A percentile compares a stretch with the other conserved stretches of the same genome.
These are phyloP conservation scores for Tragelaphus buxtoni DNA, from an alignment of 2,113 vertebrate species.

Conservation along the genomic window DNA sequence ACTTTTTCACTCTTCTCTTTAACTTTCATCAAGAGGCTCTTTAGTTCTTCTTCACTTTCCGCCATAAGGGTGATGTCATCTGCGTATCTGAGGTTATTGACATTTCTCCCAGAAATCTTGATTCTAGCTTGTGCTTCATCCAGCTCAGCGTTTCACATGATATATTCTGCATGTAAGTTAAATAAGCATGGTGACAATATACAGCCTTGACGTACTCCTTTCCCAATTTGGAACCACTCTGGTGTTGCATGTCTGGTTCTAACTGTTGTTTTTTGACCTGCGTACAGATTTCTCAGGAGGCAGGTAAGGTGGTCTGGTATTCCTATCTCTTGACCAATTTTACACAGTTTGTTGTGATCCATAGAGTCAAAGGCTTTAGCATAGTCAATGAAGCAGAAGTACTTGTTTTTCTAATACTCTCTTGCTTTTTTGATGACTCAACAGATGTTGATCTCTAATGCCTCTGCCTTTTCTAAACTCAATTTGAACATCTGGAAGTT, in stretches of 20 bases:
- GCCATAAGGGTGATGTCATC: neutral
- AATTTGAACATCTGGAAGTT: neutral
- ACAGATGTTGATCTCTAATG: neutral
- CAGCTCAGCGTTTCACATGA: neutral
- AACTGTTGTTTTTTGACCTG: neutral
- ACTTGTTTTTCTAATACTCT: neutral
- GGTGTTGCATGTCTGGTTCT: neutral
- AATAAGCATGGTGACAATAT: neutral
- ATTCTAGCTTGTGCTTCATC: neutral
- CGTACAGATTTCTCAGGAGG: neutral
- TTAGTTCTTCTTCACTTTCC: neutral
- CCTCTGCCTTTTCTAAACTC: neutral
- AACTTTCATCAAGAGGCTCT: neutral
- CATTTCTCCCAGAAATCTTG: neutral
- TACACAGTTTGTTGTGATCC: neutral
- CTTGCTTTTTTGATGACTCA: neutral
- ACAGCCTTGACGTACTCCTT: neutral
- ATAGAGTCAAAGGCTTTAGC: neutral
- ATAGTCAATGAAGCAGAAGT: neutral
- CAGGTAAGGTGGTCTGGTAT: neutral
- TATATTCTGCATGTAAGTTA: neutral
- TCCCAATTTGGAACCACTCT: neutral
- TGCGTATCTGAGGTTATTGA: neutral
- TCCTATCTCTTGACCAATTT: neutral
- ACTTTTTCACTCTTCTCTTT: neutral